These are phyloP conservation scores for Muscicapa adusta DNA, from an alignment of 2,113 vertebrate species.

Conservation along the genomic window DNA sequence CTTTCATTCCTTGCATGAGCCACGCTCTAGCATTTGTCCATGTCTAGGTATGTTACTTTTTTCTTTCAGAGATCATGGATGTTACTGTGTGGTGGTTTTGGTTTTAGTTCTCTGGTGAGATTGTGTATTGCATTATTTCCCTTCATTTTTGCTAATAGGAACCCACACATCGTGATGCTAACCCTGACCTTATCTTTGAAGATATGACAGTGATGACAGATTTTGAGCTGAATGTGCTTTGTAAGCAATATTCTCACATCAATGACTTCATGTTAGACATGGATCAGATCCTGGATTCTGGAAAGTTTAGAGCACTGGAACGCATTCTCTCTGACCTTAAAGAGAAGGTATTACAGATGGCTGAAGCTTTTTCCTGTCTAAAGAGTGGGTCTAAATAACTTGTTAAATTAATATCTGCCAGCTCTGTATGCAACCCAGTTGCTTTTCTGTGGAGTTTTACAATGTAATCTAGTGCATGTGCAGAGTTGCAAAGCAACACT, in stretches of 20 bases:
- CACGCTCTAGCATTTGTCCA: not conserved
- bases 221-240: conserved; percentile 92
- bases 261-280: conserved; percentile 80
- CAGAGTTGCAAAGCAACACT: not conserved
- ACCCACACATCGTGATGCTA: conserved; percentile 88
- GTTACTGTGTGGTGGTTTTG: not conserved
- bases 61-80: not conserved
- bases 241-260: conserved; percentile 85
- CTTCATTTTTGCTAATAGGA: conserved; percentile 77
- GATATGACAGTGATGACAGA: conserved; percentile 98
- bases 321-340: conserved; percentile 81
- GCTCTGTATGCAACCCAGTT: not conserved
- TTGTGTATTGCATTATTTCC: not conserved
- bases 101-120: not conserved
- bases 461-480: not conserved
- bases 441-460: not conserved
- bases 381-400: not conserved
- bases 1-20: not conserved
- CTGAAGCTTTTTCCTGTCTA: not conserved
- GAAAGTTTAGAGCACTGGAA: conserved; percentile 86
- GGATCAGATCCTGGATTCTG: conserved; percentile 87
- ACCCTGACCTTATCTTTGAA: conserved; percentile 90
- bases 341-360: conserved; percentile 67
- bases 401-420: not conserved
- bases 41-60: not conserved